A percentile compares a stretch with the other conserved stretches of the same genome.
phyloP scores from a whole-genome alignment of 2,888 invertebrate species.

The Pachymerium ferrugineum region DNA sequence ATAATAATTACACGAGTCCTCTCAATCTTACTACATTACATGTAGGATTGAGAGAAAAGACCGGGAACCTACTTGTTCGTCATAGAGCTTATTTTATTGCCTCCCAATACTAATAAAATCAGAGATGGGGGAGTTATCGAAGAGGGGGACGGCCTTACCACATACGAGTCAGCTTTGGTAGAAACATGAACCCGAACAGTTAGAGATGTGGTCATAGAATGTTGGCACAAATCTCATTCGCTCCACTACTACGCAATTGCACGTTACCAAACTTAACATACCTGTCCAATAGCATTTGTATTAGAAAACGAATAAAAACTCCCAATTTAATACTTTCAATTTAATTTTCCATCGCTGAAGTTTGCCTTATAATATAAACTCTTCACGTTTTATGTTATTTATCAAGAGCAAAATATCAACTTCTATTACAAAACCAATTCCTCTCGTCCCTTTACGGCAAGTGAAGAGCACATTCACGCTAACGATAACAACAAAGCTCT shows the following conservation, averaged over 20 bases:
- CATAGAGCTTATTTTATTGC: constrained; percentile 2
- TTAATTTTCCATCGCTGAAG: too few relatives aligned
- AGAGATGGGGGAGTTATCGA: constrained; percentile 13
- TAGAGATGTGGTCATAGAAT: constrained; percentile 5
- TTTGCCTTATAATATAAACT: too few relatives aligned
- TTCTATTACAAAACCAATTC: neutral
- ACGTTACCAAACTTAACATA: neutral
- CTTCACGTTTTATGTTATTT: too few relatives aligned
- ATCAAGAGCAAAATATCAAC: too few relatives aligned
- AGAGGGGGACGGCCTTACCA: constrained; percentile 4
- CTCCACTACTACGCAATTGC: constrained; percentile 4
- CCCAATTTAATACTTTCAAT: neutral
- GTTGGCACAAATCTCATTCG: constrained; percentile 13
- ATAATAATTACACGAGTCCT: neutral
- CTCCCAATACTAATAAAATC: constrained; percentile 13
- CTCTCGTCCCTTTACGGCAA: neutral
- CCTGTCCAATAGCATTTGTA: neutral
- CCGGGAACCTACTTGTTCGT: constrained; percentile 2
- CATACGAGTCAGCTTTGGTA: neutral
- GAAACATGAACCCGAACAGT: constrained; percentile 3
- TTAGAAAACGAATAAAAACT: neutral
- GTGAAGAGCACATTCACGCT: constrained; percentile 3
- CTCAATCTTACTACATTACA: neutral
- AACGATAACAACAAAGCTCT: constrained; percentile 7
- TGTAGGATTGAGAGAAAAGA: constrained; percentile 1